Evolutionary conservation across 2,888 invertebrate genomes (phyloP), one percentile per base, ranked within the genome.

Genomic region (Macropis europaea): DNA sequence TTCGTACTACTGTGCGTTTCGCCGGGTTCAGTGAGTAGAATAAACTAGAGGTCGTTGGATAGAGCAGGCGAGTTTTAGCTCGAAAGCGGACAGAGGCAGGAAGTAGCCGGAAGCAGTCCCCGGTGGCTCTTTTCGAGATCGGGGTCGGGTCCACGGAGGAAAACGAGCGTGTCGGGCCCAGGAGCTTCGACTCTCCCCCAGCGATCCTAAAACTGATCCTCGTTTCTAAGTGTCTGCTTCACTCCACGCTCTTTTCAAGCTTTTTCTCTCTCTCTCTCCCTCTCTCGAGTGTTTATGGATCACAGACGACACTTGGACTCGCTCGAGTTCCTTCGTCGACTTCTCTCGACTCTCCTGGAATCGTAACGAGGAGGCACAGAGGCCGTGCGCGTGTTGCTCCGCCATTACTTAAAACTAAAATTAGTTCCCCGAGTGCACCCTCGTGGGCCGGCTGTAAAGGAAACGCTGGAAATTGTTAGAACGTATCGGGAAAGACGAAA

Each of bases 121-220:
- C 64, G 63, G 77, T 79, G 81, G 74, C 82, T 82, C 76, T 76
- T 82, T 59, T 43, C 52, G 60, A 48, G 74, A 76, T 79, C 77
- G 69, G 52, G 75, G 73, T 72, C 79, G 69, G 68, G 64, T 64
- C 78, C 67, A 48, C 57, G 36, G 67, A 72, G 74, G 64, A 26
- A 77, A 74, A 70, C 74, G 69, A 77, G 74, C 77, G 67, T 72
- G 71, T 78, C 76, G 74, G 74, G 70, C 68, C 67, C 64, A 47
- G n/a, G 68, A 63, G 66, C 57, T 34, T 63, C 53, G 57, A 54
- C 40, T 45, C 68, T 67, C 72, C 57, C 68, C n/a, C 36, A 56
- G 32, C 56, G 67, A 56, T 50, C 53, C 47, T 76, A 72, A 72
- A 62, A 59, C 61, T 45, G 56, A 74, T 61, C 70, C 66, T 28